These are phyloP conservation scores for Trypoxylus dichotomus DNA, from an alignment of 1,140 invertebrate species.

Conservation along the genomic window DNA sequence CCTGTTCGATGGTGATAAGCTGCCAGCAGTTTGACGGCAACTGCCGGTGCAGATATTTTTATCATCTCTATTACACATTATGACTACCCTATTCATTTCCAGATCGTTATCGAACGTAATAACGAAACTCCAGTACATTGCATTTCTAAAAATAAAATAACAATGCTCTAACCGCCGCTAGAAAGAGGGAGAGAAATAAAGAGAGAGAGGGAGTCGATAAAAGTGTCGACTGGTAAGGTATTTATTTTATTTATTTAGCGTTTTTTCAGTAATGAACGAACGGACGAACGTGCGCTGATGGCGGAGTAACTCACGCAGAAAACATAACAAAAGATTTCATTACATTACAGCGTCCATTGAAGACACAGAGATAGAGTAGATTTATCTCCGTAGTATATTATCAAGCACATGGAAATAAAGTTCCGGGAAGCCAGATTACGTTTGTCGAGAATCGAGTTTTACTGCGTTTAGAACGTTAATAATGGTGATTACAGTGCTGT, in stretches of 20 bases:
- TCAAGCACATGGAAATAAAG: slow-evolving; percentile 30
- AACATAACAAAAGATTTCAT: neutral
- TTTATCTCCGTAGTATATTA: slow-evolving; percentile 23
- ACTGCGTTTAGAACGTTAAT: neutral
- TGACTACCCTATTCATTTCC: slow-evolving; percentile 27
- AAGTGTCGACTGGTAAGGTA: neutral
- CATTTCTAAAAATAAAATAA: slow-evolving; percentile 26
- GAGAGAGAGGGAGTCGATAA: neutral
- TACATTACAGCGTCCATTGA: neutral
- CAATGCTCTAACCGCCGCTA: neutral
- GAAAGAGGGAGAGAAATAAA: neutral
- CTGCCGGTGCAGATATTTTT: slow-evolving; percentile 28
- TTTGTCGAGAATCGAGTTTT: neutral
- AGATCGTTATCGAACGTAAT: slow-evolving; percentile 6
- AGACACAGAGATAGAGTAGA: slow-evolving; percentile 28
- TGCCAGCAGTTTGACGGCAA: slow-evolving; percentile 1
- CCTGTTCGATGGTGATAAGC: slow-evolving; percentile 10
- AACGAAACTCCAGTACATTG: slow-evolving; percentile 11
- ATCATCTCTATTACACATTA: slow-evolving; percentile 29
- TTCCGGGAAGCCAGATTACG: slow-evolving; percentile 33
- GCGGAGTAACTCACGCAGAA: neutral
- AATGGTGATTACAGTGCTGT: neutral
- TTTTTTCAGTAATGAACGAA: neutral
- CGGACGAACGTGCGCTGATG: neutral
- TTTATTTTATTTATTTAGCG: slow-evolving; percentile 18